Conservation (phyloP, 2,888 invertebrate species). For the Cyaniris semiargus region DNA sequence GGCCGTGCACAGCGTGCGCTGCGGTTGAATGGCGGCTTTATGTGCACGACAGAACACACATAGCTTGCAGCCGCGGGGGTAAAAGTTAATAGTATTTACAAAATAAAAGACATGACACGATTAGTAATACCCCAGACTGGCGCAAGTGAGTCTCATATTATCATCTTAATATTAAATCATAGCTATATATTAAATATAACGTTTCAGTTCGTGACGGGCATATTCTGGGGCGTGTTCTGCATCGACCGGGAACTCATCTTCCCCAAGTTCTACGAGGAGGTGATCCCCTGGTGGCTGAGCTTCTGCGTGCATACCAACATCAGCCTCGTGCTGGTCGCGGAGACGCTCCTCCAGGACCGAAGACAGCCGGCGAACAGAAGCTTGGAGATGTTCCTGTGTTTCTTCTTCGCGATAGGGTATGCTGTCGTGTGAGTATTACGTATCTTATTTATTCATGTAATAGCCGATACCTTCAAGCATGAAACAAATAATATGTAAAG, state of each 20-base stretch:
- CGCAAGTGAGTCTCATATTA: too few species aligned
- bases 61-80: too few species aligned
- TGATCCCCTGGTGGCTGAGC: slow-evolving; percentile 28
- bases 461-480: too few species aligned
- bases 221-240: slow-evolving; percentile 19
- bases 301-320: slow-evolving; percentile 29
- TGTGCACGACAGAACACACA: too few species aligned
- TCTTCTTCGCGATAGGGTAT: not conserved
- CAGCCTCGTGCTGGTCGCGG: not conserved
- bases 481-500: too few species aligned
- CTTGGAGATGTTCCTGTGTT: slow-evolving; percentile 6
- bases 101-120: too few species aligned
- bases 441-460: not conserved
- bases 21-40: too few species aligned
- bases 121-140: too few species aligned
- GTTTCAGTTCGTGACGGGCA: slow-evolving; percentile 18
- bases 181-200: too few species aligned
- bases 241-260: slow-evolving; percentile 17
- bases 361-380: not conserved
- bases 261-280: slow-evolving; percentile 24
- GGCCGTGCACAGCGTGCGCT: too few species aligned
- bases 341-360: slow-evolving; percentile 14
- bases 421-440: slow-evolving; percentile 1
- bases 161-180: too few species aligned
- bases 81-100: too few species aligned